Evolutionary conservation across 2,888 invertebrate species (phyloP), one percentile per base, ranked within the genome.

Genomic region (Eubasilissa splendida): DNA sequence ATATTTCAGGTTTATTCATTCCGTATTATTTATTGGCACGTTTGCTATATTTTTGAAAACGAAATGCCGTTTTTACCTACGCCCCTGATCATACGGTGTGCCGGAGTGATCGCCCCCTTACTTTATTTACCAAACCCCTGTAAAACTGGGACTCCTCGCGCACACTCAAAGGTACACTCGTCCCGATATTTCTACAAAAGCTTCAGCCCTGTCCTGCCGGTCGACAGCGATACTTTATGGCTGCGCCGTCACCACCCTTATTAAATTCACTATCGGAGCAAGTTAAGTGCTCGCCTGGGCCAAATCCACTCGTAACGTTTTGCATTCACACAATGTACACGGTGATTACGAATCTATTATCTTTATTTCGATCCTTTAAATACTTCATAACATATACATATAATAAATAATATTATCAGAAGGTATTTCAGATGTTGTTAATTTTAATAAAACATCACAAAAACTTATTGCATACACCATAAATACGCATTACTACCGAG

Each of bases 231-330:
- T 65, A 63, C 53, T 50, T 50, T 60, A 10, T 50, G 5, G 68
- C 77, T 3, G 7, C 14, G 53, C 58, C 75, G 33, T 14, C 75
- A 59, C 50, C 12, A 74, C 50, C 66, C 78, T 77, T 83, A 81
- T 70, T 79, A 77, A 82, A 83, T 83, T 77, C 77, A 74, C 56
- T 76, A 66, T 80, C 58, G 74, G 59, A 70, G 80, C 76, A 74
- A 81, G 76, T 66, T 81, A 79, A 83, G 82, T 80, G 79, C 74
- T 73, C 75, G 80, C 79, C 56, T 77, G 79, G 79, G 80, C 80
- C 75, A 75, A 80, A 82, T 83, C 83, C 82, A 82, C 80, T 83
- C 80, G 79, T 74, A 54, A 53, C 77, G 58, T 77, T 78, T 83
- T 77, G 73, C 75, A 80, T 77, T 77, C 79, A 73, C 33, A 76